These are phyloP conservation scores for Drosophila anceps DNA, from an alignment of 2,888 invertebrate species.

Conservation along the genomic window DNA sequence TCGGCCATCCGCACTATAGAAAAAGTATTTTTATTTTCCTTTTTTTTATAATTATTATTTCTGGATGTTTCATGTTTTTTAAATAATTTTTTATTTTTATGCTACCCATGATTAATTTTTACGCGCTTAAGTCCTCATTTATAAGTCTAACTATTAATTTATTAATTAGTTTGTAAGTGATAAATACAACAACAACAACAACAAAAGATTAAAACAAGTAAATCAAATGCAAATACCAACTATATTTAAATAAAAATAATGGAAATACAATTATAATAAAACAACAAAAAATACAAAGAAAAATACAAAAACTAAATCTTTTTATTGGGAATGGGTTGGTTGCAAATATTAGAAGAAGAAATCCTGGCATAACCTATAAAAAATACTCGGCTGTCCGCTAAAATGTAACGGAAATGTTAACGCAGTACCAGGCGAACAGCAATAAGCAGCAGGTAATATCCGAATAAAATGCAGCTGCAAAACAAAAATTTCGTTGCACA, in stretches of 20 bases:
- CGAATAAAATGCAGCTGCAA: background rate
- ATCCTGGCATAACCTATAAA: background rate
- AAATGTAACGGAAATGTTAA: background rate
- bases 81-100: conserved; percentile 18
- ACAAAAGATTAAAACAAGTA: conserved; percentile 54
- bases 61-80: conserved; percentile 60
- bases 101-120: conserved; percentile 64
- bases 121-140: conserved; percentile 67
- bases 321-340: conserved; percentile 1
- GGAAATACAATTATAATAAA: conserved; percentile 74
- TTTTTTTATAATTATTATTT: conserved; percentile 18
- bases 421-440: background rate
- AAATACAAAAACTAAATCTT: background rate
- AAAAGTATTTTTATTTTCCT: conserved; percentile 51
- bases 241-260: conserved; percentile 67
- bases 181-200: conserved; percentile 47
- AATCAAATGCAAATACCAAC: conserved; percentile 70
- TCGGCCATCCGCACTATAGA: conserved; percentile 45
- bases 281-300: conserved; percentile 50
- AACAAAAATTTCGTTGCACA: background rate
- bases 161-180: conserved; percentile 80
- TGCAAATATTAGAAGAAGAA: no score
- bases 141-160: conserved; percentile 81
- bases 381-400: background rate
- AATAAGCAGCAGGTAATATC: background rate